phyloP scores from a whole-genome alignment of 2,888 invertebrate species.

The Scrobipalpa costella region DNA sequence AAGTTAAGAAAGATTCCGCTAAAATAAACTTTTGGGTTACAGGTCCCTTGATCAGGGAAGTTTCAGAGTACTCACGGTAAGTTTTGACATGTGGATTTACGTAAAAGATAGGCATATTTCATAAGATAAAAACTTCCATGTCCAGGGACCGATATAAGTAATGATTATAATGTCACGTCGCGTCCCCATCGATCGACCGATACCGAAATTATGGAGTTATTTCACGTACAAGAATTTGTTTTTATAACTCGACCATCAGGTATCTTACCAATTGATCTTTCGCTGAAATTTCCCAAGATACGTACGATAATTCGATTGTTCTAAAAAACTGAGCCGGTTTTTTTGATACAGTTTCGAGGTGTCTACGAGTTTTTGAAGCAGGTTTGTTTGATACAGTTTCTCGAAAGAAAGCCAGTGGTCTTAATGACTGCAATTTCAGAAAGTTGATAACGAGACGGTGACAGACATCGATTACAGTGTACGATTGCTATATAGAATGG shows the following conservation, averaged over 20 bases:
- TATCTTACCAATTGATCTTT: conserved; percentile 35
- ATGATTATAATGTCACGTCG: conserved; percentile 13
- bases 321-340: conserved; percentile 57
- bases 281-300: conserved; percentile 35
- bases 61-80: background rate
- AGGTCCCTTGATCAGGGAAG: background rate
- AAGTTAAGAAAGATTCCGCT: background rate
- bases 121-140: conserved; percentile 4
- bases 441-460: conserved; percentile 61
- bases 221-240: conserved; percentile 22
- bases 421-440: conserved; percentile 69
- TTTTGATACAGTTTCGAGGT: conserved; percentile 55
- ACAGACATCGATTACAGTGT: conserved; percentile 52
- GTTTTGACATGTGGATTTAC: background rate
- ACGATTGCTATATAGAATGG: conserved; percentile 30
- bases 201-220: conserved; percentile 17
- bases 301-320: conserved; percentile 37
- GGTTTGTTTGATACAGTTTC: conserved; percentile 29
- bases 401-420: conserved; percentile 56
- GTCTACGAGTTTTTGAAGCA: conserved; percentile 23
- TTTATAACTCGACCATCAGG: conserved; percentile 19
- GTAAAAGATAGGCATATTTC: conserved; percentile 1
- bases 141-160: background rate
- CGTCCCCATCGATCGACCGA: background rate
- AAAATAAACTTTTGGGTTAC: conserved; percentile 9